Evolutionary conservation across 2,888 invertebrate genomes (phyloP), one percentile per base, ranked within the genome.

Genomic region (Fissipunctia ypsillon): DNA sequence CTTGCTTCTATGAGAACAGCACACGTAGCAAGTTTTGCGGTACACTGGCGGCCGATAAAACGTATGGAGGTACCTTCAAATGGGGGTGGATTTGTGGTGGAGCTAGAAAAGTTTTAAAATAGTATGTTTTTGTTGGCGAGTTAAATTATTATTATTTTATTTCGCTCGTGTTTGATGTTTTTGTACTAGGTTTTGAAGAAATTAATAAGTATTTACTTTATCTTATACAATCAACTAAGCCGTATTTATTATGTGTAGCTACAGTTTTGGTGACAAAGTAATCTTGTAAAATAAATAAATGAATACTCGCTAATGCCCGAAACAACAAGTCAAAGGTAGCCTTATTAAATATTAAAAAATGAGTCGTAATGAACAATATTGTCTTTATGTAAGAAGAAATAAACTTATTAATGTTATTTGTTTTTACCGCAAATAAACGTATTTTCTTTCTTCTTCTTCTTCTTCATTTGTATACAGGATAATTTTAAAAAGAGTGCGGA

Each of bases 1-100:
- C 89, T 83, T 86, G 90, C 89, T 90, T 90, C 90, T 90, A 88
- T 87, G 88, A 90, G 90, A 90, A 90, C 85, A 86, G 90, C 91
- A 90, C 90, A 90, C 90, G 90, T 91, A 90, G 90, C 90, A 84
- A 91, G 84, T 91, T 92, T 87, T 85, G 73, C 76, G 48, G 80
- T 91, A 90, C 89, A 93, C 84, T 91, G 81, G 54, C 59, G 84
- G 88, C 72, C 88, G 79, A 52, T 61, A 50, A 75, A 76, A 75
- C 25, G 64, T 68, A 72, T 67, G 60, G 38, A 16, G n/a, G 43
- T 25, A 50, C 57, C 19, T 59, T 64, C 22, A 25, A 52, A 66
- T 2, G 31, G 14, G 45, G 31, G 7, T 25, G 45, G 41, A 35
- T 64, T 67, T 48, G 35, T 66, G 25, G 54, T 56, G 28, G 25